Base-by-base conservation (phyloP, 2,888 invertebrate species). In the Cheilosia vulpina region DNA sequence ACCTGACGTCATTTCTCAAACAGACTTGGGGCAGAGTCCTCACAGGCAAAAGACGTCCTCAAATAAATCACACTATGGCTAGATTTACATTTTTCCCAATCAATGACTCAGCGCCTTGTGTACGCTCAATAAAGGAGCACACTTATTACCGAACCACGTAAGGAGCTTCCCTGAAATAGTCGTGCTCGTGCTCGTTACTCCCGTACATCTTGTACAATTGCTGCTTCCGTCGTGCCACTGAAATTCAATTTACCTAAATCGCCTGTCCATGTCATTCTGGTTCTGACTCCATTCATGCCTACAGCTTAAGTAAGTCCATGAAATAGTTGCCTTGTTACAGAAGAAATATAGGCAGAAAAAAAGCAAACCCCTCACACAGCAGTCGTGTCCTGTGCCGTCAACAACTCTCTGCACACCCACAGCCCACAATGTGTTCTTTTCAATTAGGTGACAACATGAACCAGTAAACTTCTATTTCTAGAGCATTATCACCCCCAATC, bases 161-260 rank as follows among this genome's bases (percentile, higher is more conserved):
- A 69, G 24, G 55, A 77, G 55, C 57, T 78, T 62, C 27, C 19
- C 41, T 63, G 15, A 57, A 72, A 78, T 63, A 78, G 17, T 47
- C 45, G 4, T 17, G 45, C n/a, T 19, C 17, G 47, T 47, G 9
- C 4, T 15, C 31, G 31, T 9, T 31, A 31, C 31, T 31, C 31
- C 0, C 27, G 27, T 5, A 9, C 45, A 69, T 58, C 45, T 21
- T 34, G 13, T 62, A 34, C 60, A 24, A 15, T 17, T 17, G 2
- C 11, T 34, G 31, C 43, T n/a, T 4, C 24, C 52, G 52, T 15
- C 19, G 2, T 17, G n/a, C 34, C 66, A 43, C 43, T 27, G 45
- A 84, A 84, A 75, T 84, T 84, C 84, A 79, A 84, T 84, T 84
- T 79, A 84, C 69, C 52, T 71, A 75, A 80, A 84, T 76, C 80